These are phyloP conservation scores for Geococcyx californianus DNA, from an alignment of 2,113 vertebrate species.

Conservation along the genomic window DNA sequence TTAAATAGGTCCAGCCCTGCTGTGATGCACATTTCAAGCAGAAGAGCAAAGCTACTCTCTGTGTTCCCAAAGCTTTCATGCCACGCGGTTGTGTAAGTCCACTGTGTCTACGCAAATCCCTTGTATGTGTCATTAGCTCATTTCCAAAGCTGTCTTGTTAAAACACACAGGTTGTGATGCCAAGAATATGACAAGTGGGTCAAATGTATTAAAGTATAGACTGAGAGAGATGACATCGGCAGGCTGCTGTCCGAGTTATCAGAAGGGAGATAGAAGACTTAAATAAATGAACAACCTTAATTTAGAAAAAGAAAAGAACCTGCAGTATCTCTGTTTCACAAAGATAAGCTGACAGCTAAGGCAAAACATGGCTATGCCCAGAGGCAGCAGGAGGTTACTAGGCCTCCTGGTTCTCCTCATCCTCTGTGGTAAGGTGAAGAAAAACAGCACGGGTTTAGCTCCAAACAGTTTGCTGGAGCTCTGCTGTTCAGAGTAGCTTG, in stretches of 20 bases:
- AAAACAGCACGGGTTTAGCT: constrained; percentile 4
- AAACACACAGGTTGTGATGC: background rate
- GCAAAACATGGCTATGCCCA: background rate
- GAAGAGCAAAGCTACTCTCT: background rate
- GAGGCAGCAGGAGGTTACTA: background rate
- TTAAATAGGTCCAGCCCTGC: constrained; percentile 48
- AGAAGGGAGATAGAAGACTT: background rate
- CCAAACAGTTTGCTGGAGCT: background rate
- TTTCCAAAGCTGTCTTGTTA: background rate
- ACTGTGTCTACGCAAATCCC: background rate
- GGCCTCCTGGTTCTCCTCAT: background rate
- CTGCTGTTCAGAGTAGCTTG: background rate
- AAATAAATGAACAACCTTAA: background rate
- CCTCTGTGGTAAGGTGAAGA: background rate
- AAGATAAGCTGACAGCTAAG: constrained; percentile 8
- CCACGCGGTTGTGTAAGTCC: background rate
- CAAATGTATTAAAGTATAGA: background rate
- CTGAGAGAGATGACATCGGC: background rate
- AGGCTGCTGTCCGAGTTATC: background rate
- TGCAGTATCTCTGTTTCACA: background rate
- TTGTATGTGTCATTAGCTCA: background rate
- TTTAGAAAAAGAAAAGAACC: background rate
- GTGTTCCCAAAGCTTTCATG: background rate
- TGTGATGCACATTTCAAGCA: background rate
- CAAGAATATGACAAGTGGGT: background rate